Conservation (phyloP, 2,113 vertebrate genomes). For the Phylloscopus trochilus region DNA sequence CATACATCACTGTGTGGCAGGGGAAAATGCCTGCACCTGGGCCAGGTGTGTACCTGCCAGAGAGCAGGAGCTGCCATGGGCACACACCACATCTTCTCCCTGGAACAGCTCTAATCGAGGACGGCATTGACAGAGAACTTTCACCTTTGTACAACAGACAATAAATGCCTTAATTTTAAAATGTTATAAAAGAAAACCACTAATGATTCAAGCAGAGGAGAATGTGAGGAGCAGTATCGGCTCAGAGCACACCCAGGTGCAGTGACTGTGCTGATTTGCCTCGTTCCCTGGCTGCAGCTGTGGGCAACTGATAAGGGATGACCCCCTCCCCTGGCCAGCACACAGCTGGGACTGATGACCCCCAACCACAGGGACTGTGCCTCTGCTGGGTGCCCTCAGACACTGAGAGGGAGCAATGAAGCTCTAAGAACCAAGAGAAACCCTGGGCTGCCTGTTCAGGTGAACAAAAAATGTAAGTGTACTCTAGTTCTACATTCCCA, state of each 20-base stretch:
- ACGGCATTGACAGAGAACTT: neutral
- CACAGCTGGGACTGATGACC: fast-evolving
- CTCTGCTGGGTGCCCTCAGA: neutral
- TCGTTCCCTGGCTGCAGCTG: neutral
- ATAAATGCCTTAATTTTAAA: neutral
- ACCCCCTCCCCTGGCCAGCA: neutral
- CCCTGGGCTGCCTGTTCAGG: neutral
- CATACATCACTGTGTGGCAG: neutral
- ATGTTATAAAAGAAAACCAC: neutral
- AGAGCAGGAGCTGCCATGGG: neutral
- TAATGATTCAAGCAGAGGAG: neutral
- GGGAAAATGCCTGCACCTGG: neutral
- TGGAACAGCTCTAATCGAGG: neutral
- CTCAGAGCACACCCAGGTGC: neutral
- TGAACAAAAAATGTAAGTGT: neutral
- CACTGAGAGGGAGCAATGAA: fast-evolving
- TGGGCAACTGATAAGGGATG: neutral
- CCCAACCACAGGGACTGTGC: neutral
- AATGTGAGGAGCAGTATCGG: neutral
- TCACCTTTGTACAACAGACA: neutral
- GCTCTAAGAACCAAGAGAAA: neutral
- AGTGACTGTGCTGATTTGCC: neutral
- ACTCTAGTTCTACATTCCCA: neutral
- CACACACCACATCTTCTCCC: neutral
- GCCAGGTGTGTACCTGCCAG: neutral